A percentile compares a stretch with the other conserved stretches of the same genome.
phyloP scores from a whole-genome alignment of 2,797 vertebrate species.

The Mormyrus hasselquistii region DNA sequence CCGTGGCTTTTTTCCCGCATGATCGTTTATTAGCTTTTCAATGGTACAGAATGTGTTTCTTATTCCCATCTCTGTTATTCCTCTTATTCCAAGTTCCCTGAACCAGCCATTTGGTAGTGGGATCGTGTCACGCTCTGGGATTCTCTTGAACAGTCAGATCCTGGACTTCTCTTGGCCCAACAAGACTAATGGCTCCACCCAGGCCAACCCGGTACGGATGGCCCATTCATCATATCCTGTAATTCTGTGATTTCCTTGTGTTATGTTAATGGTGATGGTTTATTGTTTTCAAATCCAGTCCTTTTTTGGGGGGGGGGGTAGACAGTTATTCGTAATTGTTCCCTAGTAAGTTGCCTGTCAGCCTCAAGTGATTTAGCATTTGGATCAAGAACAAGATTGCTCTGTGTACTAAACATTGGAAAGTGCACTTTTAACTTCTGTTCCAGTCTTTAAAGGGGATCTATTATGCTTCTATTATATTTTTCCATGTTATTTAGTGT shows the following conservation, averaged over 20 bases:
- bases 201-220: constrained; percentile 57
- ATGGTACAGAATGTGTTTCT: not conserved
- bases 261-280: not conserved
- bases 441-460: not conserved
- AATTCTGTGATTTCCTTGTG: not conserved
- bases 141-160: constrained; percentile 95
- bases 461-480: not conserved
- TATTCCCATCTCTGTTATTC: not conserved
- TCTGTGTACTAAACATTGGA: not conserved
- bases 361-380: not conserved
- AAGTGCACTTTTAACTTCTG: not conserved
- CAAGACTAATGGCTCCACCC: constrained; percentile 61
- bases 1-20: not conserved
- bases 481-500: not conserved
- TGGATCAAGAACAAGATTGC: not conserved
- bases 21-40: not conserved
- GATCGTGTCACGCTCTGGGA: constrained; percentile 85
- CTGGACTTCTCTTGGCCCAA: constrained; percentile 93
- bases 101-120: constrained; percentile 93
- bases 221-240: not conserved
- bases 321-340: not conserved
- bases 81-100: constrained; percentile 71
- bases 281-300: not conserved
- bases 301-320: not conserved
- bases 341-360: not conserved